phyloP scores from a whole-genome alignment of 2,113 vertebrate genomes.

The Microtus montanus region DNA sequence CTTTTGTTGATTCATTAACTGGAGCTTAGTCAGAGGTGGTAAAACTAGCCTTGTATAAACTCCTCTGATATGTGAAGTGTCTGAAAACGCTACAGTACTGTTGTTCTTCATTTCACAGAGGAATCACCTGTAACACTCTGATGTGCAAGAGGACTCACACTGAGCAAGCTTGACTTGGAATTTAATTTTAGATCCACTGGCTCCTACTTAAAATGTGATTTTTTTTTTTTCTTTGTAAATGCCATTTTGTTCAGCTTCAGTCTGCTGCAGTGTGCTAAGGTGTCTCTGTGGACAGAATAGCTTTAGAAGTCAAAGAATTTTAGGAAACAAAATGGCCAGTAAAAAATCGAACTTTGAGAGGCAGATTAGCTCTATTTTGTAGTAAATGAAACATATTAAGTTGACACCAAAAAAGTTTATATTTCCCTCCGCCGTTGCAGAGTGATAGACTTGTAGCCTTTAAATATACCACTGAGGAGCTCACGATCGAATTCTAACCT shows the following conservation, averaged over 20 bases:
- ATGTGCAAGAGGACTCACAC: neutral
- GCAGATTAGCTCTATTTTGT: neutral
- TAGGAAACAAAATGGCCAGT: neutral
- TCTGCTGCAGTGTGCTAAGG: neutral
- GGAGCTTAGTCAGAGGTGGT: neutral
- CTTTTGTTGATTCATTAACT: neutral
- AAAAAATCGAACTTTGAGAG: neutral
- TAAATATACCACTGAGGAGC: constrained; percentile 5
- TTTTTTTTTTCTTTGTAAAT: neutral
- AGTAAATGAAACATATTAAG: neutral
- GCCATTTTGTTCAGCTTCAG: neutral
- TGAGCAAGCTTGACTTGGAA: neutral
- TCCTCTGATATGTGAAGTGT: neutral
- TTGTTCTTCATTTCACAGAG: neutral
- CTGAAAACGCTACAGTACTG: neutral
- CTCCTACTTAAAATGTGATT: neutral
- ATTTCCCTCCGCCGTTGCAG: neutral
- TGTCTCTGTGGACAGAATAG: neutral
- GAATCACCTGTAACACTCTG: neutral
- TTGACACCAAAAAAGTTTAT: constrained; percentile 14
- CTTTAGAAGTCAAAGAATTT: neutral
- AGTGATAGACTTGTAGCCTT: constrained; percentile 37
- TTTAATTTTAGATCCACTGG: neutral
- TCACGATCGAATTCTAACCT: neutral
- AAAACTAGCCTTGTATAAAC: neutral